Evolutionary conservation across 2,113 vertebrate species (phyloP), one percentile per base, ranked within the genome.

Genomic region (Hippocampus comes): DNA sequence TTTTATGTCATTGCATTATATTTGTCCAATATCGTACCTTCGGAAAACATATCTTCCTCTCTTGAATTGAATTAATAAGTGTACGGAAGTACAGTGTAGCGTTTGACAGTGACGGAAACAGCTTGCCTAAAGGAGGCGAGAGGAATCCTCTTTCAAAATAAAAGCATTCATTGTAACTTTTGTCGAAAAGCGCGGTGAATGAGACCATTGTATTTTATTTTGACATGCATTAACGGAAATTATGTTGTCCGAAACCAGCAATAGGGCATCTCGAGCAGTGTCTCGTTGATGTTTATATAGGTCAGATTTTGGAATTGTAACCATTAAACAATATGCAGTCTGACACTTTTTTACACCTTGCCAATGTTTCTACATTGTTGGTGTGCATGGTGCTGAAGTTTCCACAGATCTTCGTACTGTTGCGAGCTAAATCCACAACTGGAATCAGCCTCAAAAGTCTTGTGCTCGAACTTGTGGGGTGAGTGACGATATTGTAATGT

Each of bases 371-470:
- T 90, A 95, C 95, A 0, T 87, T 98, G 75, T 81, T 86, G 1
- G 89, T 91, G 76, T 95, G 96, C 87, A 88, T 93, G 70, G 93
- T 94, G 85, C 90, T 99, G 1, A 98, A 98, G 81, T 90, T 98
- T 78, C 97, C 97, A 64, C 97, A 99, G 88, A 93, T 96, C 46
- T 87, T 90, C 43, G 89, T 93, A 0, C 86, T 98, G 75, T 84
- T 95, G 80, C 68, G 70, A n/a, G 93, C 95, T 8, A 81, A 92
- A 25, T 89, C 94, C 2, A 81, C 94, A 27, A 80, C 78, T 9
- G 96, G 96, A 38, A 34, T 98, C 78, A 99, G 96, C 80, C 72
- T 94, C 56, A 78, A 90, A 77, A 96, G 97, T 59, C 82, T 98
- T 0, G 86, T 95, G 0, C 91, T 99, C 61, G 96, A 98, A 88